These are phyloP conservation scores for Pteropus rufus DNA, from an alignment of 2,797 vertebrate genomes.

Conservation along the genomic window DNA sequence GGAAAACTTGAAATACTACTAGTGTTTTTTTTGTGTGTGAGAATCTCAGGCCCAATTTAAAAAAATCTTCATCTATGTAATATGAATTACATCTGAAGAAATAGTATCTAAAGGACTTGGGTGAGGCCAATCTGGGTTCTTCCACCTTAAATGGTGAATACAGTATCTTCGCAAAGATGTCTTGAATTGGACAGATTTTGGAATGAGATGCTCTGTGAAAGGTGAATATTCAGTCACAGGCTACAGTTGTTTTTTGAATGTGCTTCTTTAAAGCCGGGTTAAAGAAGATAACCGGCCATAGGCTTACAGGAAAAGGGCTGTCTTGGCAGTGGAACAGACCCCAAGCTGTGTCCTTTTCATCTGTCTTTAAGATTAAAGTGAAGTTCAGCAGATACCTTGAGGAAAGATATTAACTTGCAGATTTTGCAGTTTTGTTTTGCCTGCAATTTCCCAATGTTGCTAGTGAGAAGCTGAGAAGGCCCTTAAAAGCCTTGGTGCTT, in stretches of 20 bases:
- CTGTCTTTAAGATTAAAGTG: slow-evolving; percentile 62
- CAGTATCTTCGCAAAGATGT: not conserved
- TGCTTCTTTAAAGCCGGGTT: slow-evolving; percentile 33
- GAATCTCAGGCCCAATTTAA: not conserved
- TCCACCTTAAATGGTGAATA: not conserved
- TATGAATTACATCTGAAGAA: not conserved
- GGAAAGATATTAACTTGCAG: slow-evolving; percentile 60
- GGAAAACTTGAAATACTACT: not conserved
- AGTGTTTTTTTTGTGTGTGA: not conserved
- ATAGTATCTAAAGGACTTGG: not conserved
- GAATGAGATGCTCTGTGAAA: slow-evolving; percentile 4
- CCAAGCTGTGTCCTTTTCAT: slow-evolving; percentile 40
- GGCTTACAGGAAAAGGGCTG: slow-evolving; percentile 20
- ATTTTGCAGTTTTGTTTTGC: slow-evolving; percentile 72
- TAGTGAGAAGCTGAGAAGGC: slow-evolving; percentile 51
- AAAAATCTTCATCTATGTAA: not conserved
- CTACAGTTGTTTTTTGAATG: slow-evolving; percentile 18
- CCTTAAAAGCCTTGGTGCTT: slow-evolving; percentile 68
- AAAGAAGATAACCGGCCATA: not conserved
- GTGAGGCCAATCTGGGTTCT: not conserved
- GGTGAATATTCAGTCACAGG: slow-evolving; percentile 7
- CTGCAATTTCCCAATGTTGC: slow-evolving; percentile 61
- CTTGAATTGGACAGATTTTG: not conserved
- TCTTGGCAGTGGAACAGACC: not conserved
- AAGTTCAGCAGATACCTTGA: slow-evolving; percentile 58